phyloP scores from a whole-genome alignment of 2,113 vertebrate genomes.

The Trogon surrucura region DNA sequence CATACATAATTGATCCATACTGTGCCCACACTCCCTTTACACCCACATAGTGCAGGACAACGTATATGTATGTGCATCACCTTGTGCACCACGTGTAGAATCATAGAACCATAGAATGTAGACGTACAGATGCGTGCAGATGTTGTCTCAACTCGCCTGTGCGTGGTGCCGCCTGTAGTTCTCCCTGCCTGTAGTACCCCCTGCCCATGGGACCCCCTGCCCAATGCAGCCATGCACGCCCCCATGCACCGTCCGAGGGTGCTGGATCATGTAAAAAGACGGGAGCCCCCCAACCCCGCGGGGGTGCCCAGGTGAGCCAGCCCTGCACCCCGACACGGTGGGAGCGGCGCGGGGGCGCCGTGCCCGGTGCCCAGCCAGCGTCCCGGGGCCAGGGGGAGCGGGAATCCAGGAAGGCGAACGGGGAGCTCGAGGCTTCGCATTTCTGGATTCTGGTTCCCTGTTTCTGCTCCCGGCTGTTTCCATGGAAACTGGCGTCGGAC shows the following conservation, averaged over 20 bases:
- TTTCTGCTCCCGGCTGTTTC: constrained; percentile 76
- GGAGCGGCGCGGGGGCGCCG: background rate
- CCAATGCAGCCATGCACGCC: accelerated
- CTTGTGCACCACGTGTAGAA: background rate
- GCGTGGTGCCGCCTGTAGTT: background rate
- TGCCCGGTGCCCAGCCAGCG: background rate
- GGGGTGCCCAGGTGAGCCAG: accelerated
- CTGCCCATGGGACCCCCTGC: background rate
- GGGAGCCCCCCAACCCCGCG: background rate
- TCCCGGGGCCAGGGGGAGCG: background rate
- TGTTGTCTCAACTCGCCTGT: background rate
- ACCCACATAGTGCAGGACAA: accelerated
- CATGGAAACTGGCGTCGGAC: constrained; percentile 77
- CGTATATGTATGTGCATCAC: accelerated
- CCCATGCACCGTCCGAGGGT: accelerated
- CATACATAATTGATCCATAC: accelerated
- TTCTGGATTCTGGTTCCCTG: constrained; percentile 74
- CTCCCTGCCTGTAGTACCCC: background rate
- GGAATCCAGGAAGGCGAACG: constrained; percentile 65
- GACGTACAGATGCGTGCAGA: background rate
- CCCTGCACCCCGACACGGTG: accelerated
- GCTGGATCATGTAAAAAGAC: background rate
- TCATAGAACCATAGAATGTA: background rate
- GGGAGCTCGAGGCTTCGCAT: constrained; percentile 62
- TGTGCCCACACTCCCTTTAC: accelerated